Evolutionary conservation across 2,113 vertebrate species (phyloP), one percentile per base, ranked within the genome.

Genomic region (Corythaeola cristata): DNA sequence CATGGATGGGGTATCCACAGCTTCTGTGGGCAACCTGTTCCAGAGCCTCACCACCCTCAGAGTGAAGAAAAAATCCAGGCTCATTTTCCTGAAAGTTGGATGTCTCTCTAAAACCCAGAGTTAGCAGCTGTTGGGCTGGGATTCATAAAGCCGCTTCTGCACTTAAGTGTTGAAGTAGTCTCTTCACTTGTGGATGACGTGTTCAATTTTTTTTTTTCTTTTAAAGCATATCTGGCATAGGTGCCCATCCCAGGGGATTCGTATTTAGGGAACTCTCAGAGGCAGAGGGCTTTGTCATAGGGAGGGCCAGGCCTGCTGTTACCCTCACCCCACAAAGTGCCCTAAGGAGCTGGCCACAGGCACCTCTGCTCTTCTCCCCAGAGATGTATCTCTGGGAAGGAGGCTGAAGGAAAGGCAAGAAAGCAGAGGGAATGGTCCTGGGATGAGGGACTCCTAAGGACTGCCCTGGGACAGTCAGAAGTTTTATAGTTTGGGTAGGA

Each of bases 111-210:
- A 73, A 76, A 27, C 14, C 5, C 35, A 75, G 20, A 11, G 39
- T 21, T 45, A 55, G 28, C 19, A 75, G 60, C 22, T 50, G 28
- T 60, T 17, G 39, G 50, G 35, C 44, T 64, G 69, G 45, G 28
- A 49, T 59, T 77, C 49, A 41, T 33, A 85, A 64, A 74, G 12
- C 24, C 1, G 2, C 15, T 66, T 82, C 39, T 88, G 21, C 68
- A 17, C 5, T 56, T 22, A 11, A 12, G 28, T 39, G 15, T 68
- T 23, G 41, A 59, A 80, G 60, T 27, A 58, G 11, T 8, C 27
- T 55, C 22, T 92, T 72, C 9, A 6, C 7, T 1, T 50, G 53
- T 1, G 0, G 7, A 32, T 33, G 6, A 23, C 9, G 6, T 8
- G 7, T 28, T 32, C 3, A 5, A 0, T 12, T 47, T 23, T 47